These are phyloP conservation scores for Saxidomus purpurata DNA, from an alignment of 1,140 invertebrate species.

Conservation along the genomic window DNA sequence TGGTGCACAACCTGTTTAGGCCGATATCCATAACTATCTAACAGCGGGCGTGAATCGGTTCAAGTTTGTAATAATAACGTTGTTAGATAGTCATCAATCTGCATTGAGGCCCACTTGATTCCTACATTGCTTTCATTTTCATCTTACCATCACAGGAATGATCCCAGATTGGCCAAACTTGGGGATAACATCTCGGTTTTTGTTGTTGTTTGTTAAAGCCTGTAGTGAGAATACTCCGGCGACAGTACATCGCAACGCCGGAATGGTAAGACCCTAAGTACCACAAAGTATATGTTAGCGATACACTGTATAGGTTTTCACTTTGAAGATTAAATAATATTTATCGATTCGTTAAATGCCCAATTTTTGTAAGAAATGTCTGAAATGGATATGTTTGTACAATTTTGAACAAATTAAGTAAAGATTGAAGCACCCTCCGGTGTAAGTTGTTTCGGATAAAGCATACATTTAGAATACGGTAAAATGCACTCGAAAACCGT, in stretches of 20 bases:
- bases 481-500: slow-evolving; percentile 25
- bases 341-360: slow-evolving; percentile 57
- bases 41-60: slow-evolving; percentile 66
- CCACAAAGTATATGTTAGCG: slow-evolving; percentile 63
- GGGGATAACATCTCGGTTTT: slow-evolving; percentile 62
- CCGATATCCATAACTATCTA: slow-evolving; percentile 35
- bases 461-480: slow-evolving; percentile 21
- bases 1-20: slow-evolving; percentile 5
- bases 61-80: slow-evolving; percentile 62
- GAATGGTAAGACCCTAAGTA: slow-evolving; percentile 54
- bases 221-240: slow-evolving; percentile 26
- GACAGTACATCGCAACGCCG: slow-evolving; percentile 26
- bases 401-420: slow-evolving; percentile 49
- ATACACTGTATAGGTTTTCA: background rate
- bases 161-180: slow-evolving; percentile 59
- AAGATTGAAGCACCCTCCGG: slow-evolving; percentile 32
- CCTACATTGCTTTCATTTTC: slow-evolving; percentile 64
- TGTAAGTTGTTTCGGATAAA: slow-evolving; percentile 40
- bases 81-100: slow-evolving; percentile 61
- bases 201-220: slow-evolving; percentile 66
- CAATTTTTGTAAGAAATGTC: slow-evolving; percentile 56
- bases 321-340: slow-evolving; percentile 66
- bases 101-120: slow-evolving; percentile 47
- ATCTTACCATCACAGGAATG: slow-evolving; percentile 58
- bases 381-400: slow-evolving; percentile 64